A percentile compares a stretch with the other conserved stretches of the same genome.
phyloP scores from a whole-genome alignment of 2,797 vertebrate species.

The Tokudaia muenninki region DNA sequence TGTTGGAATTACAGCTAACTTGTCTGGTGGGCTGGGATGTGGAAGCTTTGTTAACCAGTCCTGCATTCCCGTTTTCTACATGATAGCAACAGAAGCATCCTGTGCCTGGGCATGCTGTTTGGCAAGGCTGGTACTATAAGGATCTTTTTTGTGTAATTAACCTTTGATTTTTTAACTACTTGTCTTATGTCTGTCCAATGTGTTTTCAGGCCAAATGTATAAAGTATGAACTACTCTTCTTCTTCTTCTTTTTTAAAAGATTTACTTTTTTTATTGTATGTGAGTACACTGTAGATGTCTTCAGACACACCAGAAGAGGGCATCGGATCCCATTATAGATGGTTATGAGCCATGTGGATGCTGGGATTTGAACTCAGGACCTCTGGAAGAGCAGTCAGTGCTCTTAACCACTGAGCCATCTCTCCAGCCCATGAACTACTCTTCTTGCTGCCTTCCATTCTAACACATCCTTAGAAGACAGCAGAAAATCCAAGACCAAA shows the following conservation, averaged over 20 bases:
- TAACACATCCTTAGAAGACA: constrained; percentile 19
- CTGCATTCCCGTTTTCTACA: background rate
- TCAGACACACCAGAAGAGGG: no score
- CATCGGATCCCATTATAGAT: no score
- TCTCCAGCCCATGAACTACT: background rate
- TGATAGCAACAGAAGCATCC: fast-evolving
- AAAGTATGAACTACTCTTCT: background rate
- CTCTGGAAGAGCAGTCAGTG: no score
- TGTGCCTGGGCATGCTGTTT: background rate
- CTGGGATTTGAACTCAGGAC: no score
- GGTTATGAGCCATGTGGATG: no score
- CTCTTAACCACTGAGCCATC: no score
- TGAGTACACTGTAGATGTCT: no score
- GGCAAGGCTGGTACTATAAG: background rate
- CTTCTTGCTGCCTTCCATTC: background rate
- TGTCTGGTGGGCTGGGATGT: background rate
- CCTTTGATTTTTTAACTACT: background rate
- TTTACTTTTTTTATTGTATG: no score
- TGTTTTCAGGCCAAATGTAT: background rate
- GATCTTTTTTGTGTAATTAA: background rate
- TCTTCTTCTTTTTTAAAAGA: no score
- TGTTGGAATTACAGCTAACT: background rate
- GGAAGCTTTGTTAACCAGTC: fast-evolving
- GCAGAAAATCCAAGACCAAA: background rate
- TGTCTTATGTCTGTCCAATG: background rate